These are phyloP conservation scores for Mirounga angustirostris DNA, from an alignment of 2,113 vertebrate genomes.

Conservation along the genomic window DNA sequence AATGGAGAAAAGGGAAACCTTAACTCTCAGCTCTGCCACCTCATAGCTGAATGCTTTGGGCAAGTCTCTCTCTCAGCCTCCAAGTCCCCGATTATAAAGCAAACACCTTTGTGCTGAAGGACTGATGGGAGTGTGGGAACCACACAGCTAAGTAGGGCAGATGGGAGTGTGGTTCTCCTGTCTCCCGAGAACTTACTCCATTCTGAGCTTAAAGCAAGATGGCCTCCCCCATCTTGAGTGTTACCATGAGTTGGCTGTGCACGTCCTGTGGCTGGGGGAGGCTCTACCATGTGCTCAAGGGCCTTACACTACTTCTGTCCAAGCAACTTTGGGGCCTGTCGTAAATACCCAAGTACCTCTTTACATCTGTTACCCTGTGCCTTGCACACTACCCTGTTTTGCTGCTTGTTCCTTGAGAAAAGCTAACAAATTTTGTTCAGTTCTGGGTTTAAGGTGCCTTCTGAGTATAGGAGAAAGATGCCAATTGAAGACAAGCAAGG, in stretches of 20 bases:
- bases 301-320: neutral
- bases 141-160: accelerated
- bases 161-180: no score
- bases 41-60: neutral
- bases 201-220: neutral
- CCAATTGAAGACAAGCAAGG: neutral
- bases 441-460: neutral
- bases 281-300: neutral
- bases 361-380: neutral
- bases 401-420: neutral
- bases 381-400: neutral
- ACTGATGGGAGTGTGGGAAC: neutral
- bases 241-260: neutral
- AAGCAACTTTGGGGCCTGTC: no score
- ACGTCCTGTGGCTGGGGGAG: neutral
- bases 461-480: neutral
- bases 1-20: neutral
- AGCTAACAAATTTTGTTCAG: neutral
- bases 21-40: neutral
- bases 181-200: neutral
- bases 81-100: neutral
- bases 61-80: neutral
- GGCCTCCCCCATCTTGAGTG: neutral
- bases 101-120: neutral
- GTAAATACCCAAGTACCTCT: neutral